Conservation (phyloP, 2,113 vertebrate species). For the Poecilia latipinna region DNA sequence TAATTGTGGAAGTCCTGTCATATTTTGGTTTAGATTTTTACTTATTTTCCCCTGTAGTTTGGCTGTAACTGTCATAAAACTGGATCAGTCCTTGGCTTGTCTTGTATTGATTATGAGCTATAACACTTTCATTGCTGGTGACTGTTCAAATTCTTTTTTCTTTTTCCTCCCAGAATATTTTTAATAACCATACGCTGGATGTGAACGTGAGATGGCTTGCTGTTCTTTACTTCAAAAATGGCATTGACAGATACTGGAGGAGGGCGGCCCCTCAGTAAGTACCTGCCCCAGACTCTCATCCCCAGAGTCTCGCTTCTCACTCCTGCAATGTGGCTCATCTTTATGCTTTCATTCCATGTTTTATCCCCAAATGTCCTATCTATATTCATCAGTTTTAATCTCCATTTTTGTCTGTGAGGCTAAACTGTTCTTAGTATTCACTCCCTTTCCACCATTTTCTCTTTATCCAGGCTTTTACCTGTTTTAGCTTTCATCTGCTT, state of each 20-base stretch:
- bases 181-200: slow-evolving; percentile 94
- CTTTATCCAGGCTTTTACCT: slow-evolving; percentile 29
- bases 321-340: slow-evolving; percentile 4
- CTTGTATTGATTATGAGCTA: background rate
- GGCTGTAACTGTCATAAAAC: slow-evolving; percentile 5
- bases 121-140: background rate
- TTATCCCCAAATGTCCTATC: slow-evolving; percentile 11
- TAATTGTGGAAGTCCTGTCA: background rate
- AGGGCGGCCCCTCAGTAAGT: slow-evolving; percentile 94
- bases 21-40: background rate
- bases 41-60: background rate
- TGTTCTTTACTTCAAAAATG: slow-evolving; percentile 98
- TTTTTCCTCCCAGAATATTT: slow-evolving; percentile 86
- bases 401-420: slow-evolving; percentile 4
- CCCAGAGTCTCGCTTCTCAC: slow-evolving; percentile 1
- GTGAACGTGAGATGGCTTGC: slow-evolving; percentile 97
- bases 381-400: slow-evolving; percentile 45
- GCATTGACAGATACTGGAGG: slow-evolving; percentile 99
- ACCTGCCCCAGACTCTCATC: background rate
- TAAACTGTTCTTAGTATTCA: slow-evolving; percentile 19
- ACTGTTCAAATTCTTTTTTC: slow-evolving; percentile 1
- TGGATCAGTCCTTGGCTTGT: slow-evolving; percentile 7
- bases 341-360: slow-evolving; percentile 10
- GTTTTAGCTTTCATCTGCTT: slow-evolving; percentile 23
- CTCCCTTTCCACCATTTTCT: slow-evolving; percentile 14